Base-by-base conservation (phyloP, 2,797 vertebrate species). In the Sebastes iracundus region DNA sequence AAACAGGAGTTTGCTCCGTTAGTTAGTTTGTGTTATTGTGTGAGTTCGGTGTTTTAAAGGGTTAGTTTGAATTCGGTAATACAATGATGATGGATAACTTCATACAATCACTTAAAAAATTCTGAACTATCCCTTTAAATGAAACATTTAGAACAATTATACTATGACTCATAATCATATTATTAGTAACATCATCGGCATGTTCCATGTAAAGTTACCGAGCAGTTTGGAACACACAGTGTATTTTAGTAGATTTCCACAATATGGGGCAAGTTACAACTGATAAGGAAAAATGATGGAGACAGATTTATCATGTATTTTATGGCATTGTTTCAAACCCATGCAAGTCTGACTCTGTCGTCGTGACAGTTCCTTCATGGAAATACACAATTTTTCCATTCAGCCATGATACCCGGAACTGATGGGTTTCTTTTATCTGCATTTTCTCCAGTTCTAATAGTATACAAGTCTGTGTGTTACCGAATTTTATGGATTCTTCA, bases 361-460 rank as follows among this genome's bases (percentile, higher is more conserved):
- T 53, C 63, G 8, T 72, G 62, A 46, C n/a, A 49, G 23, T 4
- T 64, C 22, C 30, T 33, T 42, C 25, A 16, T 27, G 6, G 10
- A 52, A 33, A 56, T 35, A 30, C 33, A 25, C 28, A 63, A 52
- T 75, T 7, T 35, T 13, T 79, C 28, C 14, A 20, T 42, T 71
- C 46, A 67, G 42, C 42, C 35, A 33, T 6, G 25, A 78, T 62
- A 22, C 22, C 35, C 0, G 1, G 28, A 60, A 32, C 61, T 75
- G 66, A 33, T 70, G 56, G 25, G 3, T 38, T 52, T 78, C 49
- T 67, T 83, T 72, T 23, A 60, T 71, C 53, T 77, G 32, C 23
- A 49, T 23, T 68, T 46, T 55, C 35, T 16, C 4, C 28, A 27
- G 5, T 80, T 71, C 13, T 68, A 60, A 73, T 12, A 49, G n/a